A percentile compares a stretch with the other conserved stretches of the same genome.
Conservation (phyloP, 2,888 invertebrate species). For the Steinernema scapterisci region DNA sequence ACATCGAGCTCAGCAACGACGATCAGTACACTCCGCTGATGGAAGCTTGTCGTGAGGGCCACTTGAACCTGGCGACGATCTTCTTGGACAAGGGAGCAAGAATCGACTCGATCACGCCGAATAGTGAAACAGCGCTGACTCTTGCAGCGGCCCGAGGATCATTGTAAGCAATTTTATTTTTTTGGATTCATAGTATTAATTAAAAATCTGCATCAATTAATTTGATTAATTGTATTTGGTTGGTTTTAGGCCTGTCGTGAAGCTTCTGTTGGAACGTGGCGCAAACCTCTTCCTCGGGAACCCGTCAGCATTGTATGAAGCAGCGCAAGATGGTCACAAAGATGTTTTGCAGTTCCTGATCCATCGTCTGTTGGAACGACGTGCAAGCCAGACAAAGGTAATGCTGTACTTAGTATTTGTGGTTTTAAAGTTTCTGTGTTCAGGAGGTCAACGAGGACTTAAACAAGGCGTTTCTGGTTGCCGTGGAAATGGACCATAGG, state of each 20-base stretch:
- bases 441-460: conserved; percentile 41
- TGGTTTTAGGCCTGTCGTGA: conserved; percentile 78
- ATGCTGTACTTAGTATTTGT: not conserved
- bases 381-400: conserved; percentile 11
- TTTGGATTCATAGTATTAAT: not conserved
- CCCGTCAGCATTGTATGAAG: conserved; percentile 97
- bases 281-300: conserved; percentile 92
- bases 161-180: conserved; percentile 41
- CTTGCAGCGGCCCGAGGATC: conserved; percentile 90
- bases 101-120: conserved; percentile 97
- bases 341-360: conserved; percentile 78
- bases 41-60: conserved; percentile 98
- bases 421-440: too few relatives aligned
- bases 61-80: conserved; percentile 89
- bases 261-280: conserved; percentile 90
- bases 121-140: conserved; percentile 93
- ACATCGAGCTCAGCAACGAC: conserved; percentile 88
- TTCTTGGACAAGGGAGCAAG: conserved; percentile 79
- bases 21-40: conserved; percentile 98
- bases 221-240: not conserved
- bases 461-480: conserved; percentile 91
- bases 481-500: conserved; percentile 97
- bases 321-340: conserved; percentile 94
- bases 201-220: not conserved
- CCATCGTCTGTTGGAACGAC: conserved; percentile 47